These are phyloP conservation scores for Netelia fuscicornis DNA, from an alignment of 2,888 invertebrate species.

Conservation along the genomic window DNA sequence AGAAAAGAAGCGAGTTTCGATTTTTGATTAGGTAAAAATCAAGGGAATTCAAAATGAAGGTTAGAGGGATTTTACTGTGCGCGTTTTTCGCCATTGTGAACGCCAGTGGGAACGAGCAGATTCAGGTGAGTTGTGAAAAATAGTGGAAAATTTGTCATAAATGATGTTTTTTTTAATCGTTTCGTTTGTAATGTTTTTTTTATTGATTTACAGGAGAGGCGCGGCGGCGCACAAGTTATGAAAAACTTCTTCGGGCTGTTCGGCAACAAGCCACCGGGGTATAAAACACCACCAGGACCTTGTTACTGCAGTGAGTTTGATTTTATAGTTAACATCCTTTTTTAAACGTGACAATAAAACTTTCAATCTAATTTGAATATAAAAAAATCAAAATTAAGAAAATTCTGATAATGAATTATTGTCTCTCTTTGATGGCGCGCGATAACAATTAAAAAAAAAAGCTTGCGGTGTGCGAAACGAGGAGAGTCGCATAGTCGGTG, in stretches of 20 bases:
- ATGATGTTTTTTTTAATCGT: neutral
- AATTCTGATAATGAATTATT: conserved; percentile 1
- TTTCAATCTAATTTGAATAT: neutral
- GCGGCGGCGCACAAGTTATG: conserved; percentile 66
- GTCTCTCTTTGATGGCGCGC: conserved; percentile 24
- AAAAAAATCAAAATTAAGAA: neutral
- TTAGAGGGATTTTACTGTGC: conserved; percentile 57
- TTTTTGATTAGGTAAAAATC: neutral
- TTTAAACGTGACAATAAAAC: neutral
- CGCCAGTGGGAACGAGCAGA: conserved; percentile 36
- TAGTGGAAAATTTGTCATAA: neutral
- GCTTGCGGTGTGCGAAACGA: conserved; percentile 94
- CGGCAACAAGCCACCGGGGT: conserved; percentile 89
- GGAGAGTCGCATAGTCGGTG: conserved; percentile 93
- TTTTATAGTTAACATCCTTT: neutral
- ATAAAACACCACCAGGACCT: conserved; percentile 86
- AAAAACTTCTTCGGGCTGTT: conserved; percentile 86
- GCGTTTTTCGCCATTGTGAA: conserved; percentile 40
- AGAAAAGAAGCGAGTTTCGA: neutral
- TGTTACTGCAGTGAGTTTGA: conserved; percentile 89
- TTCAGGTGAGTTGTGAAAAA: conserved; percentile 60
- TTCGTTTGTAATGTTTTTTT: neutral
- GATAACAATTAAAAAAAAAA: conserved; percentile 81
- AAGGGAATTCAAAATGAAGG: conserved; percentile 57
- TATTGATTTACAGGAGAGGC: conserved; percentile 59